Evolutionary conservation across 2,113 vertebrate genomes (phyloP), one percentile per base, ranked within the genome.

Genomic region (Euleptes europaea): DNA sequence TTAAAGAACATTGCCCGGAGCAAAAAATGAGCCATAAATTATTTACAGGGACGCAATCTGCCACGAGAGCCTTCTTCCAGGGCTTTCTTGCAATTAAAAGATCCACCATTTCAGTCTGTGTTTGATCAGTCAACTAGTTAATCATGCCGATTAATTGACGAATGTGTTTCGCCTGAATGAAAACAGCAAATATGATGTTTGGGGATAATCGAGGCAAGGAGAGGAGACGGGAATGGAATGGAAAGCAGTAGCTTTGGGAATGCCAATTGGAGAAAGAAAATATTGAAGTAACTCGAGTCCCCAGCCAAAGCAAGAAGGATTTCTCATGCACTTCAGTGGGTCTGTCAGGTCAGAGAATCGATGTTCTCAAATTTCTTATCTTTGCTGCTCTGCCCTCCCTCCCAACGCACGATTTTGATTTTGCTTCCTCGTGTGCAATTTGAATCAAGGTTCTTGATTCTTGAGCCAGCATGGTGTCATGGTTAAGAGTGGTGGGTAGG

Each of bases 1-100:
- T 85, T 85, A 63, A 78, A 85, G 66, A 79, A 85, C 67, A 35
- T 33, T 13, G 84, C 84, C 76, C n/a, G 54, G 17, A 73, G 76
- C 76, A 63, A 73, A 79, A 85, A 67, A 85, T 79, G 42, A 85
- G 75, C 23, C 84, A 38, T 79, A 72, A 72, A 85, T 85, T 85
- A 85, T 85, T 85, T 85, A 79, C 76, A 47, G 47, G 57, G 71
- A 85, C 33, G 72, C 31, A 73, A 73, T 85, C 84, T 72, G 40
- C 40, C 42, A n/a, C 12, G 75, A 78, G 67, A 60, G 67, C 76
- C 40, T 69, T 65, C 63, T 11, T 63, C 67, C 54, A 72, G 54
- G n/a, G 40, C 14, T 31, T 28, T 13, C 15, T 23, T 63, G 51
- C 84, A 79, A 79, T 35, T 63, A 49, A 85, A 79, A 85, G 76